A percentile compares a stretch with the other conserved stretches of the same genome.
phyloP scores from a whole-genome alignment of 2,797 vertebrate genomes.

The Myripristis murdjan region DNA sequence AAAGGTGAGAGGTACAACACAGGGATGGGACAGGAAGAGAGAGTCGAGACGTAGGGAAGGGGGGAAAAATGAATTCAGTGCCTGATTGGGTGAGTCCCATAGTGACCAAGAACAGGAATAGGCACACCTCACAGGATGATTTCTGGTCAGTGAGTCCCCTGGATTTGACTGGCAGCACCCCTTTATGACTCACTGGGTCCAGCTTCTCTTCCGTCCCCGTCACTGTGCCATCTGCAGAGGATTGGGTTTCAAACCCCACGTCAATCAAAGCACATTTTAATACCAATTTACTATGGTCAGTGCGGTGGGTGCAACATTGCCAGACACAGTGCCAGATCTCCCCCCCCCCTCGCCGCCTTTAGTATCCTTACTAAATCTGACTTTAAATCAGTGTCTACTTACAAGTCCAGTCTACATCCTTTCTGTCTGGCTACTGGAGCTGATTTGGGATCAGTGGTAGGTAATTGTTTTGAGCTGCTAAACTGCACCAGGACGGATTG shows the following conservation, averaged over 20 bases:
- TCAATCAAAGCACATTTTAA: background rate
- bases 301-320: conserved; percentile 20
- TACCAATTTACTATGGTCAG: background rate
- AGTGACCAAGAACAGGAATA: conserved; percentile 36
- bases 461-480: conserved; percentile 78
- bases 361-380: conserved; percentile 57
- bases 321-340: conserved; percentile 70
- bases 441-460: conserved; percentile 48
- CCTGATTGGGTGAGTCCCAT: conserved; percentile 34
- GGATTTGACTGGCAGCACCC: conserved; percentile 63
- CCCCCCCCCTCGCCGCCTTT: conserved; percentile 28
- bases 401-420: conserved; percentile 38
- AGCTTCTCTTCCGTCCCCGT: conserved; percentile 35
- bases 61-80: no score
- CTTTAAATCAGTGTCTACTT: conserved; percentile 50
- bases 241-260: conserved; percentile 29
- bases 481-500: conserved; percentile 71
- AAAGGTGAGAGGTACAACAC: conserved; percentile 24
- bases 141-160: conserved; percentile 50
- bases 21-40: conserved; percentile 59
- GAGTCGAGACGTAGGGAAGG: conserved; percentile 53
- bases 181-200: conserved; percentile 69
- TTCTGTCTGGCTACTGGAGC: conserved; percentile 51
- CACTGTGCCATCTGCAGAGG: conserved; percentile 43
- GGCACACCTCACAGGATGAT: conserved; percentile 35